Percentiles rank a stretch among this genome's conserved stretches.
phyloP scores from a whole-genome alignment of 2,888 invertebrate species.

The Dolichopus griseipennis region DNA sequence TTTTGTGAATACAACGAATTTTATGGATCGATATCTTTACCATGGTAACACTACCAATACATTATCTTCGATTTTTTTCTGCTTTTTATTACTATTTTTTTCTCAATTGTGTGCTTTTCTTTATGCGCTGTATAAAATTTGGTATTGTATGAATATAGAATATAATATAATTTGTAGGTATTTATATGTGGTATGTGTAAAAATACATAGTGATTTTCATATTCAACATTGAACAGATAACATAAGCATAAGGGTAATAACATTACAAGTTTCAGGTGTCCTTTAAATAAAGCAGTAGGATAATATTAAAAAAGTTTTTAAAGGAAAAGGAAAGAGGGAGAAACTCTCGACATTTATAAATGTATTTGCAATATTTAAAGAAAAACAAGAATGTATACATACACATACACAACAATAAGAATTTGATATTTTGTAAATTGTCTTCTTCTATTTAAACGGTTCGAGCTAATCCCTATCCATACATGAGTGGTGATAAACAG shows the following conservation, averaged over 20 bases:
- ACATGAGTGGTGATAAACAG: too few species aligned
- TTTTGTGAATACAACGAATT: neutral
- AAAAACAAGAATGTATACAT: too few species aligned
- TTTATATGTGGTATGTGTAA: too few species aligned
- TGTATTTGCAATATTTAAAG: too few species aligned
- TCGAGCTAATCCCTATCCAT: too few species aligned
- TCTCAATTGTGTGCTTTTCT: neutral
- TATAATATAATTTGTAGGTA: neutral
- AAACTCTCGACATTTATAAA: too few species aligned
- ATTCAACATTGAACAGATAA: slow-evolving; percentile 6
- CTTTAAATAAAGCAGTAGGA: neutral
- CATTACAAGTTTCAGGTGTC: neutral
- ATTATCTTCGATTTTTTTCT: neutral
- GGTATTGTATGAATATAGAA: too few species aligned
- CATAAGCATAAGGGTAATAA: neutral
- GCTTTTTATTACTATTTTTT: neutral
- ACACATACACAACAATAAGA: too few species aligned
- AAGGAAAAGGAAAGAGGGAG: too few species aligned
- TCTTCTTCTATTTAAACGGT: too few species aligned
- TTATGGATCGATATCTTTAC: neutral
- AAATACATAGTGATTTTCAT: neutral
- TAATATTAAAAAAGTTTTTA: too few species aligned
- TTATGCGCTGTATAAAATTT: neutral
- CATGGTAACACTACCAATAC: neutral
- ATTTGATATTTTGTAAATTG: too few species aligned